Conservation (phyloP, 1,140 invertebrate genomes). For the Sesamia nonagrioides region DNA sequence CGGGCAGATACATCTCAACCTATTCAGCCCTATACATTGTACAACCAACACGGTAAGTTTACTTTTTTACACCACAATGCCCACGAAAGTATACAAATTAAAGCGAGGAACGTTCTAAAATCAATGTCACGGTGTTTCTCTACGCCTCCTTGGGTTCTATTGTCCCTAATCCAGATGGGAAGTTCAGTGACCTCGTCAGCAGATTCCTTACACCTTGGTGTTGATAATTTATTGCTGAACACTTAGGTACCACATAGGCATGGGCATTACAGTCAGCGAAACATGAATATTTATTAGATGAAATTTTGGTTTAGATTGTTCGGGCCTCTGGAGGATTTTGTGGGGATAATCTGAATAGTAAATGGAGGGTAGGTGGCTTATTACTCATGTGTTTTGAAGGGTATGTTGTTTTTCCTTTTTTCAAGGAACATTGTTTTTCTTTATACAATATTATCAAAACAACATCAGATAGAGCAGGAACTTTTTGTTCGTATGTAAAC, state of each 20-base stretch:
- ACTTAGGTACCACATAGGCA: conserved; percentile 40
- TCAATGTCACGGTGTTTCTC: conserved; percentile 38
- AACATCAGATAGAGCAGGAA: neutral
- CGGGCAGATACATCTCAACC: neutral
- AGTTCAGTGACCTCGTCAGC: conserved; percentile 29
- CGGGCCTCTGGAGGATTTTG: neutral
- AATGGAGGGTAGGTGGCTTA: neutral
- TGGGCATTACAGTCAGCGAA: conserved; percentile 26
- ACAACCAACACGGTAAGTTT: neutral
- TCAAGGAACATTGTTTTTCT: neutral
- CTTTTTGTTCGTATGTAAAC: neutral
- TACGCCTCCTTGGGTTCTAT: conserved; percentile 30
- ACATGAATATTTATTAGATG: conserved; percentile 47
- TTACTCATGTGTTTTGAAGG: neutral
- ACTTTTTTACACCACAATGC: neutral
- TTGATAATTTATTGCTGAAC: conserved; percentile 47
- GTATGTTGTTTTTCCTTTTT: neutral
- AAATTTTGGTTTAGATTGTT: conserved; percentile 29
- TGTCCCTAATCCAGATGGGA: conserved; percentile 48
- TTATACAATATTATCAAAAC: no score
- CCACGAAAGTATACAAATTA: conserved; percentile 8
- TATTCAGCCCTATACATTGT: neutral
- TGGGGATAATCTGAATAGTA: conserved; percentile 2
- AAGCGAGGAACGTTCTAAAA: conserved; percentile 31
- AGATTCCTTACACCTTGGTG: conserved; percentile 46